Evolutionary conservation across 2,113 vertebrate species (phyloP), one percentile per base, ranked within the genome.

Genomic region (Delphinus delphis): DNA sequence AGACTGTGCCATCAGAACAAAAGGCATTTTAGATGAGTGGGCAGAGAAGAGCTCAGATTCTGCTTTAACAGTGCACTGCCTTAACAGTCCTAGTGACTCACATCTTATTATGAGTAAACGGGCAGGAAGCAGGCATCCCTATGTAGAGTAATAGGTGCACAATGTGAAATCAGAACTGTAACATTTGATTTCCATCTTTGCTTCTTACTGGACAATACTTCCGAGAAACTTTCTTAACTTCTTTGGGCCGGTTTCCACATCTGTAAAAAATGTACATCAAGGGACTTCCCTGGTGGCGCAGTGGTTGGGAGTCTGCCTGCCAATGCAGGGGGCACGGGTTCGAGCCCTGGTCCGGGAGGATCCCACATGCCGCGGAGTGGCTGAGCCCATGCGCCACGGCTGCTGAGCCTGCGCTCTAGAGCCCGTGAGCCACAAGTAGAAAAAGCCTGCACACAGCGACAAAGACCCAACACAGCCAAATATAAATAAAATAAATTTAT

Each of bases 151-250:
- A 8, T 1, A 71, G 58, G 10, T 3, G 25, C 26, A 74, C 18
- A 36, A 12, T 0, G 0, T 70, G 28, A 7, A 70, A 21, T 6
- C 13, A 3, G 15, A 82, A 12, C 6, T 21, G 58, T 63, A 47
- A 41, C 2, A 38, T 41, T 79, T 44, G 10, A 73, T 77, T 85
- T 93, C 10, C 14, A 4, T 8, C 31, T 80, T n/a, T 62, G 3
- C 2, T 67, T 80, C 70, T 63, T 62, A 62, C 12, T 83, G 58
- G 12, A 33, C 5, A 50, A 4, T 12, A n/a, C 88, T 68, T 60
- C 18, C 36, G 31, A 47, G 31, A 67, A 90, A 13, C 2, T 58
- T 36, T 60, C 41, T 73, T 88, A 31, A 86, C 26, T 33, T 68
- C 47, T 85, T 33, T 55, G 41, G 3, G 21, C 6, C 44, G 6